phyloP scores from a whole-genome alignment of 1,140 invertebrate species.

The Theocolax elegans region DNA sequence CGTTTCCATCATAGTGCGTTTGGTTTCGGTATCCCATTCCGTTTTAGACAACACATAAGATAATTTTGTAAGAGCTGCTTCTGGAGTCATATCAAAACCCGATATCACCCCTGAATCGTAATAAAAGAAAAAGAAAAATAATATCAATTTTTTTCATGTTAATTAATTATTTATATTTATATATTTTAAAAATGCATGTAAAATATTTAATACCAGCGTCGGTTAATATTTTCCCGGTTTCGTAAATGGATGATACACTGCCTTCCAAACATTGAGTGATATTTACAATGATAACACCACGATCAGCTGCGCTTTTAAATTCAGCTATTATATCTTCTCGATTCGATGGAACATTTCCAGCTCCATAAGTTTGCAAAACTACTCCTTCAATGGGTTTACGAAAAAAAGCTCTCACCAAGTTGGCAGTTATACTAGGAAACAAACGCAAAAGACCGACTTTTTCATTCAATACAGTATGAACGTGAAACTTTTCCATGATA shows the following conservation, averaged over 20 bases:
- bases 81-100: slow-evolving; percentile 95
- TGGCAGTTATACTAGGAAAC: slow-evolving; percentile 89
- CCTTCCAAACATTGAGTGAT: slow-evolving; percentile 90
- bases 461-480: slow-evolving; percentile 81
- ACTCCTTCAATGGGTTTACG: slow-evolving; percentile 88
- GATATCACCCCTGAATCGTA: slow-evolving; percentile 78
- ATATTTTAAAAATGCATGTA: neutral
- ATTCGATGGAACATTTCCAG: slow-evolving; percentile 91
- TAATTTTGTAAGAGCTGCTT: slow-evolving; percentile 93
- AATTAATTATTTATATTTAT: neutral
- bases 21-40: slow-evolving; percentile 80
- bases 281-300: slow-evolving; percentile 92
- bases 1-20: slow-evolving; percentile 82
- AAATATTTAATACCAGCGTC: slow-evolving; percentile 53
- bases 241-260: slow-evolving; percentile 81
- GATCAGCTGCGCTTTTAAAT: slow-evolving; percentile 76
- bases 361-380: slow-evolving; percentile 92
- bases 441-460: slow-evolving; percentile 89
- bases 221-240: slow-evolving; percentile 74
- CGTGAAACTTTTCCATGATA: slow-evolving; percentile 79
- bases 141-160: neutral
- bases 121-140: slow-evolving; percentile 34
- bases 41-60: slow-evolving; percentile 89
- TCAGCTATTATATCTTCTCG: slow-evolving; percentile 84
- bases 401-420: slow-evolving; percentile 83